phyloP scores from a whole-genome alignment of 2,113 vertebrate species.

The Sminthopsis crassicaudata region DNA sequence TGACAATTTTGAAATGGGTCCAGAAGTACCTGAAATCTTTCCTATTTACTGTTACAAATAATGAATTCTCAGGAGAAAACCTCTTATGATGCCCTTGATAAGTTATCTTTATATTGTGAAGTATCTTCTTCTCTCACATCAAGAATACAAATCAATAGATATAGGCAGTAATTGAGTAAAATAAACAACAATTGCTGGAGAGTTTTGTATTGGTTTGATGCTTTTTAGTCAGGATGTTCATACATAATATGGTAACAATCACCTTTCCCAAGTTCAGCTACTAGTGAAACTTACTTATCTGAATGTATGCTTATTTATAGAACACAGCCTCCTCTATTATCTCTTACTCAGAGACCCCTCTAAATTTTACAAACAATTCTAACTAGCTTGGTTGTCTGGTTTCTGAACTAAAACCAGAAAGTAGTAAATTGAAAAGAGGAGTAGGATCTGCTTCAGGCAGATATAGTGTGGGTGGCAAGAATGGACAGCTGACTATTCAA shows the following conservation, averaged over 20 bases:
- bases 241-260: neutral
- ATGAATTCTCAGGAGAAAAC: neutral
- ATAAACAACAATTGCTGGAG: neutral
- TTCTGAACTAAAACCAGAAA: neutral
- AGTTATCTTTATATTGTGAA: neutral
- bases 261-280: neutral
- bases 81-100: neutral
- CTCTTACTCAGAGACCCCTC: neutral
- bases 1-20: neutral
- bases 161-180: neutral
- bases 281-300: neutral
- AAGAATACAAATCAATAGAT: neutral
- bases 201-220: neutral
- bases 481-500: neutral
- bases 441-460: neutral
- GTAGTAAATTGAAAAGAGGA: neutral
- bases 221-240: neutral
- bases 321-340: neutral
- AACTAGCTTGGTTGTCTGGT: neutral
- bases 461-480: neutral
- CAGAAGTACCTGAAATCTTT: neutral
- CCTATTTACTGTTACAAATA: neutral
- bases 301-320: neutral
- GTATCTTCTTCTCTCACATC: neutral
- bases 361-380: neutral